Evolutionary conservation across 2,797 vertebrate species (phyloP), one percentile per base, ranked within the genome.

Genomic region (Lacerta viridis): DNA sequence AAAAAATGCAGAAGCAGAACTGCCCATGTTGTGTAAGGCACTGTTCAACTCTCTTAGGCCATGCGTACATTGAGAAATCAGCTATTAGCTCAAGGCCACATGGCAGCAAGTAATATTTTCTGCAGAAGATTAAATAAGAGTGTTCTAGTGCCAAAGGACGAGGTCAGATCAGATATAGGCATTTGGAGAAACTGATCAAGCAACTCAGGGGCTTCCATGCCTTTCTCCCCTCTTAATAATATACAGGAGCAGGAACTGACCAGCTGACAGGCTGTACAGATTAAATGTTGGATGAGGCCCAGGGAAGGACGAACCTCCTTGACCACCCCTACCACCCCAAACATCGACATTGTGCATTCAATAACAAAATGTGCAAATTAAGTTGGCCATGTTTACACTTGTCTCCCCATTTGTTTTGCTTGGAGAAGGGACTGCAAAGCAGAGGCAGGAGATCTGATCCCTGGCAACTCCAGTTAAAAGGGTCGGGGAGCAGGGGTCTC

Each of bases 51-150:
- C 2, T 55, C 76, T 84, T 68, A 68, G 85, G 69, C 33, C 50
- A 80, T 41, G 55, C 61, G 18, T 55, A 41, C 6, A 7, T 84
- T 84, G n/a, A 43, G 85, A 84, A 90, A 87, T 87, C 33, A 79
- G 59, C 33, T 25, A 10, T 74, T 33, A 33, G 69, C 61, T 81
- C 4, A 15, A 66, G 55, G 78, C n/a, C 29, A 77, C 76, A 43
- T 9, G 7, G n/a, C 43, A 66, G n/a, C 64, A 66, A 77, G 64
- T 11, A 61, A 50, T 20, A 50, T 87, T 77, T 80, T 55, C 84
- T 78, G 41, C 46, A 68, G 50, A 46, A 4, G 5, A 27, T 46
- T n/a, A 5, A 33, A 74, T 17, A 43, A 64, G 23, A 36, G 29
- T 23, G 61, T 29, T 68, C n/a, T 78, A 17, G n/a, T 27, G 43